A percentile compares a stretch with the other conserved stretches of the same genome.
Conservation (phyloP, 2,113 vertebrate genomes). For the Alces alces region DNA sequence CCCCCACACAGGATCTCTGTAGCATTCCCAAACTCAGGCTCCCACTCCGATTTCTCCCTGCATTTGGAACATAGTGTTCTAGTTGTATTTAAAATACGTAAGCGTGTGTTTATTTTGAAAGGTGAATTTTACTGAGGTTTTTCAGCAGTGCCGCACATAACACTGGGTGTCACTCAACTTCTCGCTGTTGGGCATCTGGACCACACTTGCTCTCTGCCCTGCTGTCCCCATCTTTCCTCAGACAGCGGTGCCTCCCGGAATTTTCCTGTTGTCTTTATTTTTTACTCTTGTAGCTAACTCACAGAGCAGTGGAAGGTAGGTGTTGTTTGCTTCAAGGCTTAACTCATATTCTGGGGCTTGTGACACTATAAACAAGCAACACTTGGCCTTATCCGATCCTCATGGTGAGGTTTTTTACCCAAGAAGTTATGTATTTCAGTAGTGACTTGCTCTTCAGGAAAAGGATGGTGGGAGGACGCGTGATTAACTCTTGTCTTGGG, state of each 20-base stretch:
- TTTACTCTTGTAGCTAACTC: background rate
- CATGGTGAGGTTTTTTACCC: background rate
- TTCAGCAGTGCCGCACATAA: background rate
- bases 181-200: background rate
- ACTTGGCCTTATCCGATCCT: background rate
- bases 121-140: background rate
- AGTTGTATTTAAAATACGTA: background rate
- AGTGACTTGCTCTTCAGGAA: background rate
- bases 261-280: background rate
- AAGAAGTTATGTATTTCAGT: background rate
- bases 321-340: background rate
- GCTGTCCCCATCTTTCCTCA: background rate
- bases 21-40: background rate
- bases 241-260: background rate
- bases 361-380: background rate
- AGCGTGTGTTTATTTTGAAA: background rate
- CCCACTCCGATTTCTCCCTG: background rate
- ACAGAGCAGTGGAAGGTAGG: background rate
- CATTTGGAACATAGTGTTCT: background rate
- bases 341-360: background rate
- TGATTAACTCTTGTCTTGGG: background rate
- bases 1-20: background rate
- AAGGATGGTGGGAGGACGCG: rapidly evolving
- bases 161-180: background rate
- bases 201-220: too few relatives aligned